These are phyloP conservation scores for Formica selysi DNA, from an alignment of 1,140 invertebrate genomes.

Conservation along the genomic window DNA sequence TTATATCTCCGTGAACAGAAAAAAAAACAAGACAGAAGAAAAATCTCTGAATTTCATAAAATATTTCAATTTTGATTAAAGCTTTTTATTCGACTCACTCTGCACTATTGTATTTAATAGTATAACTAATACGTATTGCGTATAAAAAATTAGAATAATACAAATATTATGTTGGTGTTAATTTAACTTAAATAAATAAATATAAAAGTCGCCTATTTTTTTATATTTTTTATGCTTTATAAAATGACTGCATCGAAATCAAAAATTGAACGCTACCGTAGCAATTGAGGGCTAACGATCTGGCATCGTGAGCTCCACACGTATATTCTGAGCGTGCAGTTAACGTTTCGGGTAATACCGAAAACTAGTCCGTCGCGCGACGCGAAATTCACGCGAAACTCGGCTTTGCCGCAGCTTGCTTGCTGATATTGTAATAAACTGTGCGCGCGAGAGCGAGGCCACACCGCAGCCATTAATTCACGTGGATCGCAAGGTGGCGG, in stretches of 20 bases:
- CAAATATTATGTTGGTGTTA: neutral
- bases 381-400: conserved; percentile 44
- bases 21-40: no score
- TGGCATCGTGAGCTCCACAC: neutral
- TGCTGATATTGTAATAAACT: conserved; percentile 82
- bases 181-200: neutral
- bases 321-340: conserved; percentile 8
- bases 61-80: neutral
- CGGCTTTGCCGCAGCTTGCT: conserved; percentile 36
- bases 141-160: neutral
- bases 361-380: conserved; percentile 14
- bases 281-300: neutral
- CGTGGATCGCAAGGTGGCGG: conserved; percentile 78
- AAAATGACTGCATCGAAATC: neutral
- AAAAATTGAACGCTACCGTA: neutral
- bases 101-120: neutral
- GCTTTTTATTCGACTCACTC: neutral
- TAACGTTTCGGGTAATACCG: conserved; percentile 10
- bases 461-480: conserved; percentile 82
- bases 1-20: neutral
- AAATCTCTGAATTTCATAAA: neutral
- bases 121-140: neutral
- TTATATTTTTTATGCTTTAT: neutral
- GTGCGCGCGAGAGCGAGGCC: conserved; percentile 43
- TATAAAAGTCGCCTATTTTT: neutral